These are phyloP conservation scores for Anagyrus pseudococci DNA, from an alignment of 2,888 invertebrate species.

Conservation along the genomic window DNA sequence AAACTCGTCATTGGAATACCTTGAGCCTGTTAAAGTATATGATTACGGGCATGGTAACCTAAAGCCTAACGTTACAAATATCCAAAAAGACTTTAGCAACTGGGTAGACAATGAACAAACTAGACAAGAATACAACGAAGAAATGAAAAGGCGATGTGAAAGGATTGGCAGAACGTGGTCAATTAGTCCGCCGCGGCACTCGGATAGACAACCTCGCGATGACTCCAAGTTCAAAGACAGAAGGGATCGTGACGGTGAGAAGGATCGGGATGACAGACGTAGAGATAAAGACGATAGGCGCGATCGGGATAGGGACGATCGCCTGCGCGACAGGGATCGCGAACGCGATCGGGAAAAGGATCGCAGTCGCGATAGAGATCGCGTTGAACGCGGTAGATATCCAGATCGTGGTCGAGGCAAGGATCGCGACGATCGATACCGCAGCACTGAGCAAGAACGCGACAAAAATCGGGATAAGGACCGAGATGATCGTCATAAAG, in stretches of 20 bases:
- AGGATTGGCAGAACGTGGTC: constrained; percentile 38
- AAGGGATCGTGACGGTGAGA: constrained; percentile 33
- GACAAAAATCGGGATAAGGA: constrained; percentile 34
- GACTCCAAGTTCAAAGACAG: constrained; percentile 26
- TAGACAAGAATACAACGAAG: constrained; percentile 53
- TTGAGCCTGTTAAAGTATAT: constrained; percentile 49
- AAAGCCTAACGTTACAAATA: constrained; percentile 50
- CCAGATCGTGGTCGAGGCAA: not conserved
- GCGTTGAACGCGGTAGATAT: constrained; percentile 37
- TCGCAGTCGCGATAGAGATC: constrained; percentile 37
- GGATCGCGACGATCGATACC: no score
- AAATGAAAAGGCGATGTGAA: constrained; percentile 46
- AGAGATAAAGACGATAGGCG: constrained; percentile 42
- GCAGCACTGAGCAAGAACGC: constrained; percentile 39
- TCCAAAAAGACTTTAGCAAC: constrained; percentile 51
- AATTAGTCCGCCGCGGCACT: constrained; percentile 7
- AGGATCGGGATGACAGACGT: constrained; percentile 41
- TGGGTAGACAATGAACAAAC: constrained; percentile 58
- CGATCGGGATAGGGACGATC: constrained; percentile 42
- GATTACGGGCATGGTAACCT: constrained; percentile 57
- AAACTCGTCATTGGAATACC: constrained; percentile 47
- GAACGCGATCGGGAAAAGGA: constrained; percentile 43
- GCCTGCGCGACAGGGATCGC: constrained; percentile 42
- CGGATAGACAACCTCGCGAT: constrained; percentile 5
- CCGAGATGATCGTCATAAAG: constrained; percentile 20